Conservation (phyloP, 2,797 vertebrate genomes). For the Danio tinwini region DNA sequence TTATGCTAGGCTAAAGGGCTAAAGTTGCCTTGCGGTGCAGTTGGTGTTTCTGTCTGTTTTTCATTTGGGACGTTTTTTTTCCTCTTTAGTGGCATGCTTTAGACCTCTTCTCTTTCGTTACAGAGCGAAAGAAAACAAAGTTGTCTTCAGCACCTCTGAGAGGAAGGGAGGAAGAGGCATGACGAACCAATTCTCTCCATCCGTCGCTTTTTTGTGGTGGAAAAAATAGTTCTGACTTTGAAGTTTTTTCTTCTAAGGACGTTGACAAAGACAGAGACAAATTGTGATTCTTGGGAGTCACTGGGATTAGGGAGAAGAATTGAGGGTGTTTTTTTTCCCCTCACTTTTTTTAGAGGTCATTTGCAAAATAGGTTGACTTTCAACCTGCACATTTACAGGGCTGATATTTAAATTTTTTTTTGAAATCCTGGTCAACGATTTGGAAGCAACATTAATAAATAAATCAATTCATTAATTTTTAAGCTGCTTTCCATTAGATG, state of each 20-base stretch:
- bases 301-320: conserved; percentile 5
- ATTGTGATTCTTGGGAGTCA: conserved; percentile 12
- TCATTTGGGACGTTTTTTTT: conserved; percentile 41
- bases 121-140: conserved; percentile 25
- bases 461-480: neutral
- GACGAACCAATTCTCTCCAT: conserved; percentile 48
- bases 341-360: neutral
- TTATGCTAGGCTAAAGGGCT: conserved; percentile 37
- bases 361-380: no score
- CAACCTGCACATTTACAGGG: no score
- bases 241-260: conserved; percentile 20
- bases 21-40: conserved; percentile 53
- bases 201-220: conserved; percentile 34
- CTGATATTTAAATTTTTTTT: no score
- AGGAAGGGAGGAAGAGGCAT: conserved; percentile 28
- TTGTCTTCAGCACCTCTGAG: conserved; percentile 32
- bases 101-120: conserved; percentile 1
- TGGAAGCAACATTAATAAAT: neutral
- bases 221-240: conserved; percentile 46
- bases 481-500: no score
- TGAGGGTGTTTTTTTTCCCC: neutral
- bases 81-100: conserved; percentile 7
- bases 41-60: conserved; percentile 66
- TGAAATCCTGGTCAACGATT: no score
- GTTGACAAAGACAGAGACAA: conserved; percentile 27